A percentile compares a stretch with the other conserved stretches of the same genome.
phyloP scores from a whole-genome alignment of 2,113 vertebrate species.

The Chloebia gouldiae region DNA sequence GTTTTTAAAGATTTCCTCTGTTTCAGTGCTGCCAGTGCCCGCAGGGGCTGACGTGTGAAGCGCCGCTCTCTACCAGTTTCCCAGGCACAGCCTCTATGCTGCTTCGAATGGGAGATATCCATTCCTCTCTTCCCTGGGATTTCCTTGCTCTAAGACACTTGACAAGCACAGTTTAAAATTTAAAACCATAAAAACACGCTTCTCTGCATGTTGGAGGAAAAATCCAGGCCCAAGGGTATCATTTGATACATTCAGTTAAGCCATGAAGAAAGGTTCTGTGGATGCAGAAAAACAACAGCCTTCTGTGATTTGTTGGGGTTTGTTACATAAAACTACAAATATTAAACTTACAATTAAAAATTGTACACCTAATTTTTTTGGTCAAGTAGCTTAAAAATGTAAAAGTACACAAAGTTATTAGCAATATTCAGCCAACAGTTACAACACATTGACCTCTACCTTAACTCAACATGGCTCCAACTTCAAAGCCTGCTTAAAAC shows the following conservation, averaged over 20 bases:
- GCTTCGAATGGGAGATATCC: fast-evolving
- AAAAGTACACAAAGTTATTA: neutral
- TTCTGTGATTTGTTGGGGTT: neutral
- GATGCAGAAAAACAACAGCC: neutral
- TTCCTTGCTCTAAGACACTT: neutral
- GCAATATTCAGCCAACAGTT: neutral
- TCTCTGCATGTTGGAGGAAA: neutral
- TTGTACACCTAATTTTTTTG: neutral
- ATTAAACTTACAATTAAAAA: neutral
- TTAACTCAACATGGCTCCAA: neutral
- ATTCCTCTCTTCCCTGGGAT: neutral
- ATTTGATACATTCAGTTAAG: neutral
- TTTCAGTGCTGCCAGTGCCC: neutral
- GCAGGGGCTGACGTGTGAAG: neutral
- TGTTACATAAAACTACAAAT: neutral
- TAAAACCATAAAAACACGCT: neutral
- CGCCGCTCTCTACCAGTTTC: neutral
- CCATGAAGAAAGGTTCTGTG: neutral
- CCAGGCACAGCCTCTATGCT: neutral
- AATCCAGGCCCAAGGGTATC: neutral
- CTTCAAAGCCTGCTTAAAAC: conserved; percentile 43
- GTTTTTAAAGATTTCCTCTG: neutral
- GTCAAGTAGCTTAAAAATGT: neutral
- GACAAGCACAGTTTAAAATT: neutral
- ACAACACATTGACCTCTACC: conserved; percentile 17